Evolutionary conservation across 2,113 vertebrate genomes (phyloP).

Genomic region (Calyptommatus sinebrachiatus): DNA sequence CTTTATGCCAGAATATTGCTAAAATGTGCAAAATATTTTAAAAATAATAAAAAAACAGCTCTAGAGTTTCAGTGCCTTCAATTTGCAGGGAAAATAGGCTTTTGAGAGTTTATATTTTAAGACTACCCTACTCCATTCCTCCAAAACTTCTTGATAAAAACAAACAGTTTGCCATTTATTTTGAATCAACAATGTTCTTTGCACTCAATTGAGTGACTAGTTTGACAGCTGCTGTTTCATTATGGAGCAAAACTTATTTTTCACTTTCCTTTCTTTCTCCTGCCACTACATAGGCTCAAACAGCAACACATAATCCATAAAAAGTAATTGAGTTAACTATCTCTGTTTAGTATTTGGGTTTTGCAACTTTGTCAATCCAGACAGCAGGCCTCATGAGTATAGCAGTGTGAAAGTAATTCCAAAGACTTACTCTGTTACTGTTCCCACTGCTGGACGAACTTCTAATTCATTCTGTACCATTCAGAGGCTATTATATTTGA

Average conservation of each 20-base stretch:
- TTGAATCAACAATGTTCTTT: conserved; percentile 2
- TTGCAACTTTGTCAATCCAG: not conserved
- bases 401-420: not conserved
- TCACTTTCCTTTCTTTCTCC: not conserved
- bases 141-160: not conserved
- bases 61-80: not conserved
- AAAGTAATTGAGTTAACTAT: conserved; percentile 17
- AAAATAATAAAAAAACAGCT: not conserved
- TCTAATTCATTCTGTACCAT: not conserved
- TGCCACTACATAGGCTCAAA: not conserved
- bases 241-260: conserved; percentile 12
- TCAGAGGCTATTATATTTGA: not conserved
- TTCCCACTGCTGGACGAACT: not conserved
- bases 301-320: not conserved
- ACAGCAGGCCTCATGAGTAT: not conserved
- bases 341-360: conserved; percentile 16
- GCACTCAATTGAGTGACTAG: not conserved
- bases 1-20: too few species aligned
- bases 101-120: not conserved
- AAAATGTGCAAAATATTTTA: too few species aligned
- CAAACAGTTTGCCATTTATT: not conserved
- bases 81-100: not conserved
- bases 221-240: conserved; percentile 21
- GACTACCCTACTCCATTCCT: not conserved
- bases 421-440: not conserved